These are phyloP conservation scores for Tipula confusa DNA, from an alignment of 2,888 invertebrate species.

Conservation along the genomic window DNA sequence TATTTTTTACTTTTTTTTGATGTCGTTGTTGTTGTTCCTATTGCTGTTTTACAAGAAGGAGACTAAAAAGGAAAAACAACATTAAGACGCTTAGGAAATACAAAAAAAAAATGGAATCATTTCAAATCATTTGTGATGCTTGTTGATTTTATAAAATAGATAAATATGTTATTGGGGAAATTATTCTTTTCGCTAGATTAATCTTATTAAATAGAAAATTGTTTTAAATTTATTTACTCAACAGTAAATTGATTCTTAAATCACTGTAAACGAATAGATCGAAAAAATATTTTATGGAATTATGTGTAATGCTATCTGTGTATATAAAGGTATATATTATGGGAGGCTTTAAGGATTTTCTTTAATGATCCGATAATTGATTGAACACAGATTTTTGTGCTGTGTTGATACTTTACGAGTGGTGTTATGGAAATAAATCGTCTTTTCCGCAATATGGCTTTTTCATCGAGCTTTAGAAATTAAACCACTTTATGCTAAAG, in stretches of 20 bases:
- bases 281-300: background rate
- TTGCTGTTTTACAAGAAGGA: background rate
- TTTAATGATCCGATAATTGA: background rate
- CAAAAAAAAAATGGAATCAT: background rate
- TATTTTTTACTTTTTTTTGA: too few relatives aligned
- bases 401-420: background rate
- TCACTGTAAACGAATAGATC: background rate
- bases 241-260: background rate
- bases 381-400: background rate
- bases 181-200: constrained; percentile 7
- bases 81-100: background rate
- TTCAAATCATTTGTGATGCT: constrained; percentile 25
- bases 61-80: background rate
- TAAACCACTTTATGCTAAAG: background rate
- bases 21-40: background rate
- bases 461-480: background rate
- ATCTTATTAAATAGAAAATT: constrained; percentile 20
- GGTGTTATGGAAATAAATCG: background rate
- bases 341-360: background rate
- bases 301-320: background rate
- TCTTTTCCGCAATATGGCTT: background rate
- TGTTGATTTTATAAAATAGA: constrained; percentile 25
- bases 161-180: constrained; percentile 20
- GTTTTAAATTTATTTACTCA: constrained; percentile 25
- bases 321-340: too few relatives aligned